Evolutionary conservation across 2,888 invertebrate genomes (phyloP), one percentile per base, ranked within the genome.

Genomic region (Megamerina dolium): DNA sequence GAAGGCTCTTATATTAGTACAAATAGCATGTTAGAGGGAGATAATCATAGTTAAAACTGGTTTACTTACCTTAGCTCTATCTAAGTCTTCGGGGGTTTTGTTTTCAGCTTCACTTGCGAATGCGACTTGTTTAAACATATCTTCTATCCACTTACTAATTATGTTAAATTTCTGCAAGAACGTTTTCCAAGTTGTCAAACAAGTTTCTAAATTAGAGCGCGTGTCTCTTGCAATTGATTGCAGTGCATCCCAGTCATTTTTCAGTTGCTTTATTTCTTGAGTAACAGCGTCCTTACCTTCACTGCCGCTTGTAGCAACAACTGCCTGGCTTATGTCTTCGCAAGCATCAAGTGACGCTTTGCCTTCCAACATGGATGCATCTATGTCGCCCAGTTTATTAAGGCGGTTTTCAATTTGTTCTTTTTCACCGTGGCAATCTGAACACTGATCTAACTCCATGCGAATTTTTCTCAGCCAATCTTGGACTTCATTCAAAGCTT

Each of bases 401-500:
- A 88, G 79, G 63, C 90, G 88, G 55, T 84, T 81, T 43, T 83
- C 76, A 1, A 87, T 83, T 41, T 80, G 79, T 37, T 83, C 82
- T 54, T 86, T 84, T 62, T 93, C 92, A 3, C 92, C 92, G 61
- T 91, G 91, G 1, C 88, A 84, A 65, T 92, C 90, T 3, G 87
- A 82, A 54, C 85, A 85, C 56, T 87, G 84, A 60, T 91, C 90
- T 20, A 90, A 80, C 53, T 87, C 85, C n/a, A 86, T 77, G 59
- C 86, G 81, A 13, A 83, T 80, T 58, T 82, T 83, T 20, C 87
- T 77, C 18, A 94, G 78, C 88, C 89, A 92, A 55, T 94, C 92
- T 43, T 84, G 81, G 44, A 88, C 84, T 57, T 82, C 85, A 58
- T 86, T 85, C 56, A 85, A 83, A 0, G 85, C 82, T 55, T 85